These are phyloP conservation scores for Thalassophryne amazonica DNA, from an alignment of 2,797 vertebrate genomes.

Conservation along the genomic window DNA sequence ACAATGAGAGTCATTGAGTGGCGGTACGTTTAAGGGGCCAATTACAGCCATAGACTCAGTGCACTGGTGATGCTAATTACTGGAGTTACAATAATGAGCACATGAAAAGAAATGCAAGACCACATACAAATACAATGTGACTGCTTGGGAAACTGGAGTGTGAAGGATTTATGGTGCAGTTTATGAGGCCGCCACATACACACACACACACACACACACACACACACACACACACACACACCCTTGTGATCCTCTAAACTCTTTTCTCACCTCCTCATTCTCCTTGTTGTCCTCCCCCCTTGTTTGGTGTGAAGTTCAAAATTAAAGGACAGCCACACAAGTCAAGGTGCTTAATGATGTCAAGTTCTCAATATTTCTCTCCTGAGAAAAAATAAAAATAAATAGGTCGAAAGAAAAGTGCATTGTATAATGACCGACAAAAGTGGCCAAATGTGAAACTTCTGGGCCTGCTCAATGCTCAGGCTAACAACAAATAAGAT, in stretches of 20 bases:
- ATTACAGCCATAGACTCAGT: constrained; percentile 50
- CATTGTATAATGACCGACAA: no score
- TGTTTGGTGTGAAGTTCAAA: constrained; percentile 59
- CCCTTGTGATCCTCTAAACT: constrained; percentile 15
- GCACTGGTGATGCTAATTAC: constrained; percentile 54
- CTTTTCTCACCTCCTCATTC: not conserved
- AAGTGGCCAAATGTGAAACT: no score
- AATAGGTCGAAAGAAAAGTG: no score
- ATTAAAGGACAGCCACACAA: constrained; percentile 42
- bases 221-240: not conserved
- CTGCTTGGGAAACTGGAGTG: not conserved
- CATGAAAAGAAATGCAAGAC: constrained; percentile 7
- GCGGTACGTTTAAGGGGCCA: constrained; percentile 44
- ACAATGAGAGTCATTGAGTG: constrained; percentile 39
- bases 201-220: not conserved
- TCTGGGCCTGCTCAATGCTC: no score
- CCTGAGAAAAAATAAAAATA: no score
- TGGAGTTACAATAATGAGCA: constrained; percentile 58
- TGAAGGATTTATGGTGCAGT: constrained; percentile 14
- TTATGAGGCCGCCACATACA: not conserved
- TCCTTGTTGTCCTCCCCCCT: constrained; percentile 10
- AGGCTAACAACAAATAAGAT: no score
- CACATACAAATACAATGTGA: not conserved
- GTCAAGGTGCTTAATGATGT: constrained; percentile 55
- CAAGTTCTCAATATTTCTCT: no score